phyloP scores from a whole-genome alignment of 2,113 vertebrate genomes.

The Serinus canaria region DNA sequence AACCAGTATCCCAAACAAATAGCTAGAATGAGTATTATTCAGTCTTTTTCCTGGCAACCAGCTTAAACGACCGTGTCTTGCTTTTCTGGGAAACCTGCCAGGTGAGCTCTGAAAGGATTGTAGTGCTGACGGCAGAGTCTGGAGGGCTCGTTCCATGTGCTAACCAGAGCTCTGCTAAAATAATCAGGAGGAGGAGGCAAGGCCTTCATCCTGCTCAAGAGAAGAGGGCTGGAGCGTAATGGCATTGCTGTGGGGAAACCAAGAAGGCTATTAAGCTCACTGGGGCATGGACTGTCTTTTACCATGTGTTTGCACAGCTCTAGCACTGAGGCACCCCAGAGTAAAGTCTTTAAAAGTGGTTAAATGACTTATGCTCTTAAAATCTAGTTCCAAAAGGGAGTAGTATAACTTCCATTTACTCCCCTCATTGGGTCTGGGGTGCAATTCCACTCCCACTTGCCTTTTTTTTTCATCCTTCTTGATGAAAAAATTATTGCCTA shows the following conservation, averaged over 20 bases:
- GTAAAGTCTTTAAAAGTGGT: background rate
- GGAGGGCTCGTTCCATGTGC: slow-evolving; percentile 2
- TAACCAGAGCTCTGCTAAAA: slow-evolving; percentile 47
- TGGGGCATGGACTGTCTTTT: slow-evolving; percentile 6
- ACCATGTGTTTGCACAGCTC: background rate
- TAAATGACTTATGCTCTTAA: background rate
- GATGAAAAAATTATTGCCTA: background rate
- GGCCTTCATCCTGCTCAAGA: slow-evolving; percentile 7
- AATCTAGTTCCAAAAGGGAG: background rate
- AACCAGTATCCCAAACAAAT: slow-evolving; percentile 71
- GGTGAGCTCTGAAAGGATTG: slow-evolving; percentile 64
- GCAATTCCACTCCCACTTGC: background rate
- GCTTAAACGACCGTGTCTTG: slow-evolving; percentile 61
- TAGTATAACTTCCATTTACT: background rate
- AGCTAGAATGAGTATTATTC: slow-evolving; percentile 68
- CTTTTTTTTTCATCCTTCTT: background rate
- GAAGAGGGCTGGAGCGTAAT: background rate
- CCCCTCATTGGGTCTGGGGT: background rate
- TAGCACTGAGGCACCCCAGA: background rate
- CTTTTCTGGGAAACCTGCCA: slow-evolving; percentile 75
- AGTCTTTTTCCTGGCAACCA: slow-evolving; percentile 70
- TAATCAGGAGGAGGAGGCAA: slow-evolving; percentile 14
- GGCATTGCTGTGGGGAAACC: background rate
- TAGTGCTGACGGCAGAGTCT: slow-evolving; percentile 33
- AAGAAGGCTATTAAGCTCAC: background rate